phyloP scores from a whole-genome alignment of 2,113 vertebrate genomes.

The Grantiella picta region DNA sequence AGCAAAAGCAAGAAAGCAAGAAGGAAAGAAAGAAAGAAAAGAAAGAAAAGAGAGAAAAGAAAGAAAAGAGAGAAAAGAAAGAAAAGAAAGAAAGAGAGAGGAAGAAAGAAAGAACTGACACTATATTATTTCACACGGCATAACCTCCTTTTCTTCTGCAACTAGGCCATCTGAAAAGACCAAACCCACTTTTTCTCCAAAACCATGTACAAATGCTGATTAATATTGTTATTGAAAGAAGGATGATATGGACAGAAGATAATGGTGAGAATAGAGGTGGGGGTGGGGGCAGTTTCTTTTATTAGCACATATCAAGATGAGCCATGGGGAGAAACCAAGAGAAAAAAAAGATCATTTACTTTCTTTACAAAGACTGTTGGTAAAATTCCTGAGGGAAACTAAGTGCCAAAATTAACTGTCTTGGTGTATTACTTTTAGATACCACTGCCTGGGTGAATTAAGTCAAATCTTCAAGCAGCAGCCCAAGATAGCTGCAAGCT shows the following conservation, averaged over 20 bases:
- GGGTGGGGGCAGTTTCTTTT: neutral
- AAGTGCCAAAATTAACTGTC: conserved; percentile 72
- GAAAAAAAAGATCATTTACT: conserved; percentile 52
- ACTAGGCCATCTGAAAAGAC: conserved; percentile 10
- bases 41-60: too few species aligned
- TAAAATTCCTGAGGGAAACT: conserved; percentile 73
- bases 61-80: too few species aligned
- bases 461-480: conserved; percentile 58
- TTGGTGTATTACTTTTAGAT: conserved; percentile 70
- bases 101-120: neutral
- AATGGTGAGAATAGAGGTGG: neutral
- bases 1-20: too few species aligned
- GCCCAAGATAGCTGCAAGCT: conserved; percentile 55
- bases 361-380: conserved; percentile 67
- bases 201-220: conserved; percentile 55
- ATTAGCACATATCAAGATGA: conserved; percentile 37
- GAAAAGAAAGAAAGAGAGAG: too few species aligned
- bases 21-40: neutral
- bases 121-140: conserved; percentile 11
- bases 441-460: conserved; percentile 64
- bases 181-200: neutral
- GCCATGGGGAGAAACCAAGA: conserved; percentile 45
- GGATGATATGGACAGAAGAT: conserved; percentile 30
- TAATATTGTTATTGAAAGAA: conserved; percentile 41
- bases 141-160: conserved; percentile 29